Percentiles rank a stretch among this genome's conserved stretches.
Conservation (phyloP, 2,113 vertebrate genomes). For the Trinectes maculatus region DNA sequence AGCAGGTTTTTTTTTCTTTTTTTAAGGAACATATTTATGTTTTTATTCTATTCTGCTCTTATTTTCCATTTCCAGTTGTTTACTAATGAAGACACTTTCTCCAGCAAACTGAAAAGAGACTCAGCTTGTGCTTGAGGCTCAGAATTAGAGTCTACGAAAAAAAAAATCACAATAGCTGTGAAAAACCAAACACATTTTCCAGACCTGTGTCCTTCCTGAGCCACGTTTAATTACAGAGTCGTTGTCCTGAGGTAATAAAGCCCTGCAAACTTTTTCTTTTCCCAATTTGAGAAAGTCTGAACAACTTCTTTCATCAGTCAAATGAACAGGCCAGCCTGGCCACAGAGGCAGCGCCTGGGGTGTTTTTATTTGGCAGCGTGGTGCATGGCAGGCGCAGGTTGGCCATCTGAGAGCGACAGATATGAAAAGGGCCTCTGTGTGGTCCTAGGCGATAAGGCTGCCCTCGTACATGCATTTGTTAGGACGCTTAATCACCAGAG, state of each 20-base stretch:
- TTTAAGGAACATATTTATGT: not conserved
- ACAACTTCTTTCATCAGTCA: constrained; percentile 63
- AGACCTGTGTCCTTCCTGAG: constrained; percentile 15
- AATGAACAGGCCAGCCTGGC: constrained; percentile 53
- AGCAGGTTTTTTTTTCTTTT: too few relatives aligned
- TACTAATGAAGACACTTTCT: constrained; percentile 39
- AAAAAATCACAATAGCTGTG: constrained; percentile 32
- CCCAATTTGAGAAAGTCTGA: constrained; percentile 39
- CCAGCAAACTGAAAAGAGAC: constrained; percentile 1
- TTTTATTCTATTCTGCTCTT: not conserved
- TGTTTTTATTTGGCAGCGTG: constrained; percentile 68
- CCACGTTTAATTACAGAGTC: constrained; percentile 50
- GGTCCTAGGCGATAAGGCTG: constrained; percentile 77
- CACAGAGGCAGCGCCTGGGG: constrained; percentile 56
- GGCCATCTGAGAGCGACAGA: constrained; percentile 77
- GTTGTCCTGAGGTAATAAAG: constrained; percentile 53
- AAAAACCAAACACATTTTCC: constrained; percentile 42
- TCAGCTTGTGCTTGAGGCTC: not conserved
- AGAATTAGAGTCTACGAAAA: constrained; percentile 25
- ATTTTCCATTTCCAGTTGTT: constrained; percentile 24
- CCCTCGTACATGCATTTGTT: constrained; percentile 69
- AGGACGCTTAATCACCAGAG: constrained; percentile 65
- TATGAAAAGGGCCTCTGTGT: constrained; percentile 72
- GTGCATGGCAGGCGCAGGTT: constrained; percentile 59
- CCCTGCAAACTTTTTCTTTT: constrained; percentile 36